Evolutionary conservation across 2,888 invertebrate genomes (phyloP), one percentile per base, ranked within the genome.

Genomic region (Rhamphomyia laevipes): DNA sequence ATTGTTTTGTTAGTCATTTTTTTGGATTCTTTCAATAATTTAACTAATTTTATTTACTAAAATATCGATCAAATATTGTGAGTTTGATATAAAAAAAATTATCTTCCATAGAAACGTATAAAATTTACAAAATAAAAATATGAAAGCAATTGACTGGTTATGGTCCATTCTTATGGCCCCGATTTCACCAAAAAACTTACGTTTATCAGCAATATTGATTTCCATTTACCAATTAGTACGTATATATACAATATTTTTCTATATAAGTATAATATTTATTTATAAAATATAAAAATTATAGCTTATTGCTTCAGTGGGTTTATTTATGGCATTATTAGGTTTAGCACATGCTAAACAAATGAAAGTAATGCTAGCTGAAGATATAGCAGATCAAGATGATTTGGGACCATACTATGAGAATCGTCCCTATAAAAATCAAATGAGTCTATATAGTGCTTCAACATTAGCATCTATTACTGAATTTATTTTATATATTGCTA

Each of bases 341-440:
- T 54, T 70, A 46, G 65, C 67, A 1, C 70, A 71, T 56, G 68
- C 68, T 27, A 69, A 70, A 49, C 64, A 71, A 60, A 68, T 68
- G 61, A 64, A 65, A 46, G 60, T 63, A 12, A 62, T 69, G 53
- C 57, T 71, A 6, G 63, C 63, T 13, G 52, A 65, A 55, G 70
- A 71, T 49, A 69, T 69, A 52, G 55, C 65, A 50, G 70, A 71
- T 56, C 68, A 71, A 49, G 65, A 66, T 54, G 67, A 69, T 35
- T 65, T 61, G 46, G 67, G 66, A 4, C 53, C 55, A 38, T 68
- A 65, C 53, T 70, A 69, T 37, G 66, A 64, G 35, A 60, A 65
- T 60, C 59, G 61, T 11, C 65, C 65, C 2, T 63, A 64, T 41
- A 59, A 64, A 49, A 70, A 69, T 53, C 64, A 67, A 49, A 52